Evolutionary conservation across 2,888 invertebrate genomes (phyloP).

Genomic region (Scaptomyza flava): DNA sequence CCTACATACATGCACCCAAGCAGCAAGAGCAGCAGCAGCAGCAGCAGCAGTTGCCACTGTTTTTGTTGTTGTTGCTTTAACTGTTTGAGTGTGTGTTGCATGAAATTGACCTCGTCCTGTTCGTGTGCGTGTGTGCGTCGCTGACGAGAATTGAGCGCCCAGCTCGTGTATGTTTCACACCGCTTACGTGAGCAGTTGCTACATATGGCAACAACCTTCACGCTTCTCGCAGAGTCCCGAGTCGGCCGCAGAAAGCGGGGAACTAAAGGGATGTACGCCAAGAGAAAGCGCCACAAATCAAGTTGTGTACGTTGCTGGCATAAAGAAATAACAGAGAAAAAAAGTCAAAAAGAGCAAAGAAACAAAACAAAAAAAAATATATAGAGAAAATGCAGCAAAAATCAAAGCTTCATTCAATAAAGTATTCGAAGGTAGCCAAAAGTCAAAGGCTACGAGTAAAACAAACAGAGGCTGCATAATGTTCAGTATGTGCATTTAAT

Average conservation of each 20-base stretch:
- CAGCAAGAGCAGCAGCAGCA: constrained; percentile 13
- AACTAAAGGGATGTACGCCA: constrained; percentile 22
- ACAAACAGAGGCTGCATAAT: constrained; percentile 15
- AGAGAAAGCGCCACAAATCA: constrained; percentile 62
- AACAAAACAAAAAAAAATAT: background rate
- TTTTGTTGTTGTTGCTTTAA: constrained; percentile 14
- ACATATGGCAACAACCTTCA: constrained; percentile 46
- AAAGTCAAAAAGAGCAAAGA: background rate
- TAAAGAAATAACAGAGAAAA: constrained; percentile 45
- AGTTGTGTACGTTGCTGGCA: constrained; percentile 50
- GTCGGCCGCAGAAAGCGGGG: background rate
- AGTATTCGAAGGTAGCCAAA: constrained; percentile 21
- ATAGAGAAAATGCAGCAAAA: constrained; percentile 15
- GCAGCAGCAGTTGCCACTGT: constrained; percentile 13
- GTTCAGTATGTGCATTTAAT: constrained; percentile 7
- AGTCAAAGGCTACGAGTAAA: constrained; percentile 21
- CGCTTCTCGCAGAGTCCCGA: constrained; percentile 10
- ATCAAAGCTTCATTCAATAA: constrained; percentile 43
- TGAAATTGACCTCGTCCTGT: constrained; percentile 76
- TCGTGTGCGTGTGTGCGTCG: constrained; percentile 48
- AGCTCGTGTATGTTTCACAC: constrained; percentile 47
- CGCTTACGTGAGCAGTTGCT: constrained; percentile 51
- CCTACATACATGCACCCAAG: constrained; percentile 51
- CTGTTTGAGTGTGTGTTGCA: constrained; percentile 58
- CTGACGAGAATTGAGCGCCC: constrained; percentile 46